Base-by-base conservation (phyloP, 1,140 invertebrate species). In the Pentalonia nigronervosa region DNA sequence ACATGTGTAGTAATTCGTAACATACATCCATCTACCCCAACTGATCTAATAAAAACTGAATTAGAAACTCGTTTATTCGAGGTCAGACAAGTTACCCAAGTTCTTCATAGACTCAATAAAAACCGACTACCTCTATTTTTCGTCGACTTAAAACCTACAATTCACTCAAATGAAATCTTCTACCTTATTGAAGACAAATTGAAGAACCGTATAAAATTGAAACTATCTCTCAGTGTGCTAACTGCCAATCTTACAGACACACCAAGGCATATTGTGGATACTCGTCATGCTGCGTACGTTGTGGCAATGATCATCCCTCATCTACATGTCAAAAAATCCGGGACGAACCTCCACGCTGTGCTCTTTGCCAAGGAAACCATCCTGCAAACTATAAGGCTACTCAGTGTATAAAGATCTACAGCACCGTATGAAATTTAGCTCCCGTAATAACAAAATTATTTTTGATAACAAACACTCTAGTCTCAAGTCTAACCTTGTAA, bases 161-260 rank as follows among this genome's bases (percentile, higher is more conserved):
- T 94, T 25, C 95, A 95, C 21, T 95, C 95, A 90, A 94, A 94
- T 93, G 94, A 95, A 21, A 95, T 95, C 3, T 95, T 95, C 89
- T 94, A 94, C 17, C 93, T 95, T 4, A 41, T 94, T 25, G 89
- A 53, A 87, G 94, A 90, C 1, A 94, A 94, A 48, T 95, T 21
- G 94, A 95, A 94, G 94, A 94, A 3, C 95, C 95, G 11, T 84
- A 84, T n/a, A 94, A 94, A 92, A 94, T 94, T 34, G 94, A 81
- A 23, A 93, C 93, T 25, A 94, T 95, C 17, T 92, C 94, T 14
- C 95, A 95, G 93, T 93, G 93, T 25, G 41, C 53, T 7, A 50
- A 88, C 21, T 93, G 48, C 21, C 93, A 93, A 45, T 20, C 89
- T 3, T 93, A 93, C 60, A 56, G 81, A n/a, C 93, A 93, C 53